phyloP scores from a whole-genome alignment of 2,888 invertebrate genomes.

The Hofmannophila pseudospretella region DNA sequence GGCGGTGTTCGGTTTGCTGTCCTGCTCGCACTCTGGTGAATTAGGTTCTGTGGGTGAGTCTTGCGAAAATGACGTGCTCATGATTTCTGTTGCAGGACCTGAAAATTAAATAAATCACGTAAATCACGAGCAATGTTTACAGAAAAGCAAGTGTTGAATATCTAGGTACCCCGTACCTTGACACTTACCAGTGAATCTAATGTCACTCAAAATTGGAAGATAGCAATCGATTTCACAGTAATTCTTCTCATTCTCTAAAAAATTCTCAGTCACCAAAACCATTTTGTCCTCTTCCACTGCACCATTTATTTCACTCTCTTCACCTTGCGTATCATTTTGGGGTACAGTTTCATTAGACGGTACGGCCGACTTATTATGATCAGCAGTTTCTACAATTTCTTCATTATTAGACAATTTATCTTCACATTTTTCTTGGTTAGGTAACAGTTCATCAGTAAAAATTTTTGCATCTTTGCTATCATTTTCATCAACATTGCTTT shows the following conservation, averaged over 20 bases:
- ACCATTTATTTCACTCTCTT: slow-evolving; percentile 25
- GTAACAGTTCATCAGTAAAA: not conserved
- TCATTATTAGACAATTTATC: not conserved
- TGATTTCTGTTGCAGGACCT: slow-evolving; percentile 67
- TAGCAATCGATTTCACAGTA: slow-evolving; percentile 58
- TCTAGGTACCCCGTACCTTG: too few relatives aligned
- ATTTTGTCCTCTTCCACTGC: slow-evolving; percentile 30
- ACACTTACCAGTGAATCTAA: slow-evolving; percentile 65
- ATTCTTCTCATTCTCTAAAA: slow-evolving; percentile 71
- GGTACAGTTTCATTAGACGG: not conserved
- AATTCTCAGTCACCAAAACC: slow-evolving; percentile 51
- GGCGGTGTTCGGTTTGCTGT: slow-evolving; percentile 51
- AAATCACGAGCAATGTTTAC: too few relatives aligned
- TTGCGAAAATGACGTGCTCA: slow-evolving; percentile 69
- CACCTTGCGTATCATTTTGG: slow-evolving; percentile 14
- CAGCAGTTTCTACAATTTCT: slow-evolving; percentile 10
- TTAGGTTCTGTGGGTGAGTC: slow-evolving; percentile 66
- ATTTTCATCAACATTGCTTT: slow-evolving; percentile 62
- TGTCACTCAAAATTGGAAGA: slow-evolving; percentile 60
- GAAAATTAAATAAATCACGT: too few relatives aligned
- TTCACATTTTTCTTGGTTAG: not conserved
- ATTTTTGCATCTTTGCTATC: slow-evolving; percentile 30
- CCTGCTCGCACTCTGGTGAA: slow-evolving; percentile 50
- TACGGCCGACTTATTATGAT: not conserved
- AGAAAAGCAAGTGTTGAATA: too few relatives aligned